These are phyloP conservation scores for Aythya baeri DNA, from an alignment of 2,113 vertebrate species.

Conservation along the genomic window DNA sequence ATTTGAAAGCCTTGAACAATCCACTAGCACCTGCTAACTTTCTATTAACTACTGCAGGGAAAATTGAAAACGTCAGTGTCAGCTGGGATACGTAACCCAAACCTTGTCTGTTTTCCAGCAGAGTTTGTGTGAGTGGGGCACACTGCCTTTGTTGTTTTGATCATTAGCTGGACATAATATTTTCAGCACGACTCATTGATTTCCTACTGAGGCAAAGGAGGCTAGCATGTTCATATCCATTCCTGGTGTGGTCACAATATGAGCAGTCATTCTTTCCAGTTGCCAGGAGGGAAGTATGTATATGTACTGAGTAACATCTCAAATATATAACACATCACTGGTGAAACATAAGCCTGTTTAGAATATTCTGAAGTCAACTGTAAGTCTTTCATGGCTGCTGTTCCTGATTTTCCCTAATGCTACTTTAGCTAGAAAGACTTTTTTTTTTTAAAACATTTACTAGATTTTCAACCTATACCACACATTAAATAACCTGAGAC, in stretches of 20 bases:
- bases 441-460: neutral
- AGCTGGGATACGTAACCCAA: neutral
- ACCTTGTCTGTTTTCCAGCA: neutral
- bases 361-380: neutral
- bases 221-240: neutral
- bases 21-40: neutral
- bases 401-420: neutral
- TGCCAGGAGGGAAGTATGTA: neutral
- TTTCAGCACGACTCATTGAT: neutral
- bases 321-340: neutral
- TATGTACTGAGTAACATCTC: neutral
- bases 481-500: neutral
- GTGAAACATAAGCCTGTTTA: neutral
- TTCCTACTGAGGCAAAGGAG: neutral
- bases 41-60: neutral
- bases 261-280: neutral
- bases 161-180: neutral
- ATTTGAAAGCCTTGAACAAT: neutral
- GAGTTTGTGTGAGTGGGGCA: neutral
- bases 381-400: neutral
- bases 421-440: neutral
- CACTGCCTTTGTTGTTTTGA: neutral
- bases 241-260: fast-evolving
- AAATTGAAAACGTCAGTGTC: neutral
- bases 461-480: fast-evolving